Conservation (phyloP, 2,113 vertebrate species). For the Craseonycteris thonglongyai region DNA sequence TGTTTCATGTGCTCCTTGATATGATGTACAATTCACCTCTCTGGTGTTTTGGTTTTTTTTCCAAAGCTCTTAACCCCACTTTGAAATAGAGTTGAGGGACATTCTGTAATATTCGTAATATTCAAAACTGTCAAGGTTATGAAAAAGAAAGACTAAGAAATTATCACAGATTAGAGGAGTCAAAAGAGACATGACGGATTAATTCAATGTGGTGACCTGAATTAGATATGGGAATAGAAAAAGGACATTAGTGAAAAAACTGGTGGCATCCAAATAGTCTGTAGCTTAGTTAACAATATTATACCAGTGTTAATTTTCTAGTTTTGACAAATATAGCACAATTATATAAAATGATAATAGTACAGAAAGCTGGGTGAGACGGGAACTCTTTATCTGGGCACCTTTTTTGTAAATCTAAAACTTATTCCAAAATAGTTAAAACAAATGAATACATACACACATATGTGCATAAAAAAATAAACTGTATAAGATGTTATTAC, state of each 20-base stretch:
- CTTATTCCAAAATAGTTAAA: background rate
- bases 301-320: background rate
- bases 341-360: background rate
- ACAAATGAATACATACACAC: background rate
- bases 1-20: background rate
- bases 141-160: background rate
- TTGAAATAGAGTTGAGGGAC: background rate
- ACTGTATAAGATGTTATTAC: background rate
- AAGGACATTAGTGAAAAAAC: background rate
- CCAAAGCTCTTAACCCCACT: background rate
- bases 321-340: background rate
- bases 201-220: background rate
- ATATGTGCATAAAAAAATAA: background rate
- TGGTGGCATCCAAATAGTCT: background rate
- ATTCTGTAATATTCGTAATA: background rate
- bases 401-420: background rate
- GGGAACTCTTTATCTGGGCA: background rate
- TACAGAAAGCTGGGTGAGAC: background rate
- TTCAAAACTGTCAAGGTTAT: background rate
- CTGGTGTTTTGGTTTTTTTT: fast-evolving
- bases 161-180: background rate
- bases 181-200: background rate
- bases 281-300: background rate
- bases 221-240: background rate
- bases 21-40: background rate